Evolutionary conservation across 2,888 invertebrate genomes (phyloP), one percentile per base, ranked within the genome.

Genomic region (Odontocerum albicorne): DNA sequence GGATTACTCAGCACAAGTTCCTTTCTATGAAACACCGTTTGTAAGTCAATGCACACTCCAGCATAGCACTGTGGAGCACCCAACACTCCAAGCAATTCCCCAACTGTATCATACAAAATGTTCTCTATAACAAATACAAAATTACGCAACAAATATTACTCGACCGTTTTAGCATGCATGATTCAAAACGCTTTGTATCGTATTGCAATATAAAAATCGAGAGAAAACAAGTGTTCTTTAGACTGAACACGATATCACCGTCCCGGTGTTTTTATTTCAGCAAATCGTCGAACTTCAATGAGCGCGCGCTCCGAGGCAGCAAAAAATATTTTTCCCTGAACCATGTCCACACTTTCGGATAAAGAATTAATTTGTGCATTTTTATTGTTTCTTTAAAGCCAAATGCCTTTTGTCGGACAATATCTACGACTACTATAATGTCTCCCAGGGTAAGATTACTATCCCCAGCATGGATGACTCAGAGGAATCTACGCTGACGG

Each of bases 401-500:
- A 82, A 78, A 71, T 90, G 93, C 82, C 68, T 82, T 66, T 86
- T 96, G 70, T 84, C 85, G 68, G 84, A 94, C 75, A 87, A 96
- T 83, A 87, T 96, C 81, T 82, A 90, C 82, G 92, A 93, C 80
- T 98, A 96, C 85, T 77, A 83, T 83, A 92, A 87, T 86, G 92
- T 96, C 72, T 83, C 96, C 70, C 97, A 98, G 87, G 98, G 97
- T 83, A 96, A 96, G 85, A 86, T 87, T 72, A 89, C 88, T 69
- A 96, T 98, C 75, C 94, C 96, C 69, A 88, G 85, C 76, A 88
- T 98, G 67, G 95, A 98, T 80, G 98, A 98, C 76, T 87, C 84
- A 70, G 96, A 96, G 77, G 97, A 98, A 86, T 89, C 87, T 82
- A 21, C 61, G 60, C 80, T 91, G 68, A 92, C 92, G 67, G 92